A percentile compares a stretch with the other conserved stretches of the same genome.
Evolutionary conservation across 2,888 invertebrate genomes (phyloP).

Genomic region (Eupithecia pulchellata): DNA sequence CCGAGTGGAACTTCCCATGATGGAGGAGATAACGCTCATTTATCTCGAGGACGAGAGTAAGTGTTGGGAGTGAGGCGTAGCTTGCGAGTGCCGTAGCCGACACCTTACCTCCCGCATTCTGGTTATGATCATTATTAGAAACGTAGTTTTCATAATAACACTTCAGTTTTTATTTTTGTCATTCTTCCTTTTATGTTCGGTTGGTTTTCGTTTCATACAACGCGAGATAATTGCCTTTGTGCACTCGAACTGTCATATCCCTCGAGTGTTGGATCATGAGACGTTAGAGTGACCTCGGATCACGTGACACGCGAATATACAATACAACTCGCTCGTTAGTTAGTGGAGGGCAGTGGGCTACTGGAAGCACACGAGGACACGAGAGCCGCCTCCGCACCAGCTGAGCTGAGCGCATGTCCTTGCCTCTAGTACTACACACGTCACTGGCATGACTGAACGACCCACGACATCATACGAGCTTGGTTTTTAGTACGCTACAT

Average conservation of each 20-base stretch:
- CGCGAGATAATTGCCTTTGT: constrained; percentile 78
- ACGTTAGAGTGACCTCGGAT: constrained; percentile 52
- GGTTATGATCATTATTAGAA: constrained; percentile 86
- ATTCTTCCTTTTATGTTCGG: constrained; percentile 77
- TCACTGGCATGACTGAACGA: constrained; percentile 59
- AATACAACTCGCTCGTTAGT: constrained; percentile 34
- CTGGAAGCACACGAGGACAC: constrained; percentile 83
- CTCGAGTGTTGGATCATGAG: constrained; percentile 68
- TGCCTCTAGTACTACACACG: constrained; percentile 55
- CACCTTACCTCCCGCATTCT: constrained; percentile 86
- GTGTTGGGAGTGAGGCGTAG: constrained; percentile 87
- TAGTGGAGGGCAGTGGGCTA: constrained; percentile 60
- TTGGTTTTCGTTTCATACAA: constrained; percentile 76
- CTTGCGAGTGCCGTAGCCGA: constrained; percentile 88
- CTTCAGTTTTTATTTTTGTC: constrained; percentile 76
- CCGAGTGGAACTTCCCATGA: constrained; percentile 96
- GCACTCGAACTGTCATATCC: constrained; percentile 79
- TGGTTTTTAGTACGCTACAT: constrained; percentile 54
- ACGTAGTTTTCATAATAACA: constrained; percentile 86
- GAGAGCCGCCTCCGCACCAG: constrained; percentile 61
- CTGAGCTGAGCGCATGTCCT: constrained; percentile 59
- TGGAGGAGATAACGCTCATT: constrained; percentile 97
- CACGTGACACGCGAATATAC: constrained; percentile 40
- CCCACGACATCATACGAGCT: constrained; percentile 73
- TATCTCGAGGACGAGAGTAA: constrained; percentile 95